Base-by-base conservation (phyloP, 2,888 invertebrate species). In the Melieria crassipennis region DNA sequence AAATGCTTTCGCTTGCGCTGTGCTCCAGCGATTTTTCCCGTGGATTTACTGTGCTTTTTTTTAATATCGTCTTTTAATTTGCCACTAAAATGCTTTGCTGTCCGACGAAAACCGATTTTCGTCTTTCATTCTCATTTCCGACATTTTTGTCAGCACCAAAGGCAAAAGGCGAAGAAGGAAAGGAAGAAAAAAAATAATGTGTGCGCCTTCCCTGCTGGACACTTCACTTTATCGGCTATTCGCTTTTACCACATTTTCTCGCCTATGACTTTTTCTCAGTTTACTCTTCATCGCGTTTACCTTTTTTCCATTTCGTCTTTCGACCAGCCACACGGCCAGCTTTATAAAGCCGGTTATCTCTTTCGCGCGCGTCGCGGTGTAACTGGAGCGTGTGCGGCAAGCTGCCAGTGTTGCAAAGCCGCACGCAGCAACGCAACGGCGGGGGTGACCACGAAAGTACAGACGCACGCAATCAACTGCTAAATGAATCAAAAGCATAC, bases 81-180 rank as follows among this genome's bases (percentile, higher is more conserved):
- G 65, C 7, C 65, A 58, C 65, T 30, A 30, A 30, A 30, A 30
- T 30, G 30, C 30, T 30, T 30, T 30, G 30, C 30, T 55, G 46
- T 45, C 50, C 46, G 61, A 55, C 16, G 61, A 61, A 52, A 58
- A 60, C 50, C 46, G 50, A 48, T 65, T 65, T 73, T 66, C 50
- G 69, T 55, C 60, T 68, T 71, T 71, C 63, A 58, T 68, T 69
- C 70, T 68, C 72, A 71, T 68, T 72, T 70, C 72, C 70, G 75
- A 75, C 71, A 75, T 73, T 71, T 75, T 71, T 70, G 71, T 60
- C 68, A 71, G 69, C 65, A 71, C 58, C 42, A 30, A 30, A 30
- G 30, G 30, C 30, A 30, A 3, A 16, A 16, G 16, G 16, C 16
- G 16, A 16, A 30, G 30, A n/a, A 71, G 65, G 47, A 71, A 64